Conservation (phyloP, 1,140 invertebrate species). For the Drosophila eugracilis region DNA sequence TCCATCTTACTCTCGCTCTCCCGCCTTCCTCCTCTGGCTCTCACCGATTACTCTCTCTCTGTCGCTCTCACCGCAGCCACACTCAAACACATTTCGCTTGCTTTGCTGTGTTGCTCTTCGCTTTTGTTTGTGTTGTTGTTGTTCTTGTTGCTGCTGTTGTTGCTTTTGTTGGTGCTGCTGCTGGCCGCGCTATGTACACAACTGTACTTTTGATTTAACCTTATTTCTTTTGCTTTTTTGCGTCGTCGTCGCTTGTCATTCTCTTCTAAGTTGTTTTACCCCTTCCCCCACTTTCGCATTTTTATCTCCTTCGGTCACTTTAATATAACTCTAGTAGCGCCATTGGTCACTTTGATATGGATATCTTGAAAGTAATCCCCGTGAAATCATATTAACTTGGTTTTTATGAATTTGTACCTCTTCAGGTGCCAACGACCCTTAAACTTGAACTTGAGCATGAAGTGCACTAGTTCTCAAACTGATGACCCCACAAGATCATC, state of each 20-base stretch:
- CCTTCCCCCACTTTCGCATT: neutral
- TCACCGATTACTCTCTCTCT: conserved; percentile 49
- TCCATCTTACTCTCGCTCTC: conserved; percentile 50
- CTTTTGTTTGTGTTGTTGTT: conserved; percentile 69
- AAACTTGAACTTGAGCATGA: conserved; percentile 53
- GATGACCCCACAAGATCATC: conserved; percentile 14
- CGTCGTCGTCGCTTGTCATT: conserved; percentile 44
- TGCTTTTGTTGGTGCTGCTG: conserved; percentile 62
- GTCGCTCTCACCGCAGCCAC: conserved; percentile 70
- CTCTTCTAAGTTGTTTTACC: conserved; percentile 37
- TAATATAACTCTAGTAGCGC: neutral
- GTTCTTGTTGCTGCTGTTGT: conserved; percentile 61
- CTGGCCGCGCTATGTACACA: conserved; percentile 81
- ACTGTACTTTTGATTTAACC: conserved; percentile 84
- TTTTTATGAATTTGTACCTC: neutral
- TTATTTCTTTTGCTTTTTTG: conserved; percentile 77
- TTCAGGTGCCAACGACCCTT: conserved; percentile 23
- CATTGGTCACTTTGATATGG: neutral
- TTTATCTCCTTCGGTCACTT: conserved; percentile 18
- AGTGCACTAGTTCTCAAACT: neutral
- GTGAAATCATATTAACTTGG: neutral
- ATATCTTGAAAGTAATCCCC: neutral
- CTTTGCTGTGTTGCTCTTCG: conserved; percentile 59
- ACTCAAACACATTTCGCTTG: conserved; percentile 80
- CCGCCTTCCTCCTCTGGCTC: conserved; percentile 26